Percentiles rank a stretch among this genome's conserved stretches.
phyloP scores from a whole-genome alignment of 2,888 invertebrate species.

The Mythimna impura region DNA sequence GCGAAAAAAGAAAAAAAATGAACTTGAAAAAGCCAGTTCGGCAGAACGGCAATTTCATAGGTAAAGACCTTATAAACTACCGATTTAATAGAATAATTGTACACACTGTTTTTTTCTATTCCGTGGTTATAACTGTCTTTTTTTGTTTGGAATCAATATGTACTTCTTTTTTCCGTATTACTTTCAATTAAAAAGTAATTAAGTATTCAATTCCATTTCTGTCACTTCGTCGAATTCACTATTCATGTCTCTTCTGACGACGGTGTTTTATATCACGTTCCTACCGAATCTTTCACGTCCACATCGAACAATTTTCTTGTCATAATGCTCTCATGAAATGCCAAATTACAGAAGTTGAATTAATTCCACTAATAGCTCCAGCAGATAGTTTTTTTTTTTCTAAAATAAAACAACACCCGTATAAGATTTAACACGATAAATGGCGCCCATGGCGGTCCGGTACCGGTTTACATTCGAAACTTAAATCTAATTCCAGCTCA shows the following conservation, averaged over 20 bases:
- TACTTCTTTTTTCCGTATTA: too few relatives aligned
- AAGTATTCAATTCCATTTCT: not conserved
- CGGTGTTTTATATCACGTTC: not conserved
- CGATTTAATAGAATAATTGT: too few relatives aligned
- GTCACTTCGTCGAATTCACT: too few relatives aligned
- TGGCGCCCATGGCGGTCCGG: constrained; percentile 53
- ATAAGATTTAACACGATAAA: constrained; percentile 41
- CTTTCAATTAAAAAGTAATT: too few relatives aligned
- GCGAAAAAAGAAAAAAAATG: too few relatives aligned
- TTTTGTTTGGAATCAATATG: too few relatives aligned
- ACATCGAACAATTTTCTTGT: not conserved
- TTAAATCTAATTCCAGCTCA: constrained; percentile 60
- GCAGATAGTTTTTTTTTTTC: not conserved
- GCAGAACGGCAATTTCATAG: too few relatives aligned
- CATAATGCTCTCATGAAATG: not conserved
- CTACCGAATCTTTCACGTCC: not conserved
- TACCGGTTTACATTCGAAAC: constrained; percentile 67
- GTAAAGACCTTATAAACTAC: too few relatives aligned
- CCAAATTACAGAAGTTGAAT: not conserved
- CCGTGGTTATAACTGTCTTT: too few relatives aligned
- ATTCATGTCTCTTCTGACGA: not conserved
- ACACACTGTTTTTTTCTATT: too few relatives aligned
- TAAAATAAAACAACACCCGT: constrained; percentile 34
- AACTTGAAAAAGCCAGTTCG: too few relatives aligned
- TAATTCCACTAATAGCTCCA: not conserved